phyloP scores from a whole-genome alignment of 2,113 vertebrate genomes.

The Chelonoidis abingdonii region DNA sequence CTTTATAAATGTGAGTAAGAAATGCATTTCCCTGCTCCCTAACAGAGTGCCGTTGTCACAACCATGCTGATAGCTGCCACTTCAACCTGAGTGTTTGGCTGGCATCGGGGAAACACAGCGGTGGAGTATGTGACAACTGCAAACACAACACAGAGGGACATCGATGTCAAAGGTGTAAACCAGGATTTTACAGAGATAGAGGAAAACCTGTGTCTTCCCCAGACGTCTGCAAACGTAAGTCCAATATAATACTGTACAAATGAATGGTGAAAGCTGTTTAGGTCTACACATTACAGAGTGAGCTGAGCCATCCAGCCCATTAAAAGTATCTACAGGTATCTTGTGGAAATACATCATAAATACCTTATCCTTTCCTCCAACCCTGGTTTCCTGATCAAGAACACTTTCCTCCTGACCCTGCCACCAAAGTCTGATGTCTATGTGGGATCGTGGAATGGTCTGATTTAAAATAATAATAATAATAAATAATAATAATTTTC shows the following conservation, averaged over 20 bases:
- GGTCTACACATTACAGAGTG: neutral
- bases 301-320: neutral
- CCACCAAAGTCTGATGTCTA: neutral
- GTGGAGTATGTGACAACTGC: constrained; percentile 87
- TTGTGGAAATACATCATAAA: neutral
- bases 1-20: neutral
- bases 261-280: neutral
- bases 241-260: rapidly evolving
- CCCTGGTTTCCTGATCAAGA: neutral
- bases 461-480: neutral
- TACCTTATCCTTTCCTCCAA: neutral
- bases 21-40: neutral
- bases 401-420: neutral
- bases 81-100: constrained; percentile 85
- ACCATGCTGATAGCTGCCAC: constrained; percentile 86
- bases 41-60: constrained; percentile 89
- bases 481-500: neutral
- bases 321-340: neutral
- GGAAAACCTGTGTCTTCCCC: constrained; percentile 79
- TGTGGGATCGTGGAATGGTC: neutral
- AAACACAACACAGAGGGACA: constrained; percentile 87
- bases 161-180: constrained; percentile 87
- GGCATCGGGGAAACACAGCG: constrained; percentile 81
- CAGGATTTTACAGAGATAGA: constrained; percentile 82
- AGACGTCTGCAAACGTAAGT: constrained; percentile 86